phyloP scores from a whole-genome alignment of 2,113 vertebrate genomes.

The Vidua macroura region DNA sequence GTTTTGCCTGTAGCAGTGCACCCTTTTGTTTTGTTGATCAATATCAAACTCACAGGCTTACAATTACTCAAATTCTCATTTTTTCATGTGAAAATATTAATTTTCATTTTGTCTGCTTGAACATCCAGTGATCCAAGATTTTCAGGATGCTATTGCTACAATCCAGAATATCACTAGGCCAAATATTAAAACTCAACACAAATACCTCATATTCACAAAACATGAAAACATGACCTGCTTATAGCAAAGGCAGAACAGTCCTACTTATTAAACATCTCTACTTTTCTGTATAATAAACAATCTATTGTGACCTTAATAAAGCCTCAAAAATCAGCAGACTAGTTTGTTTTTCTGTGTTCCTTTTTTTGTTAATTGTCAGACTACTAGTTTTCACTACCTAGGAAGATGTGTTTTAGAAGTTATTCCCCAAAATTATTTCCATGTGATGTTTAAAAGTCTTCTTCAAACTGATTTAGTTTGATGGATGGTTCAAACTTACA shows the following conservation, averaged over 20 bases:
- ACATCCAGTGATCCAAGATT: not conserved
- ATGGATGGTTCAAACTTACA: not conserved
- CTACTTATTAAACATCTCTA: not conserved
- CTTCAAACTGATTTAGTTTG: not conserved
- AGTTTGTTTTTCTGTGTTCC: not conserved
- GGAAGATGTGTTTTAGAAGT: not conserved
- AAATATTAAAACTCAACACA: not conserved
- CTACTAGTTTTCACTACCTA: not conserved
- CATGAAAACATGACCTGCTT: not conserved
- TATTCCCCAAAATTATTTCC: not conserved
- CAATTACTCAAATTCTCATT: not conserved
- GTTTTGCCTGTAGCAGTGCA: not conserved
- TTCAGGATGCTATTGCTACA: not conserved
- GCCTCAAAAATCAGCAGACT: not conserved
- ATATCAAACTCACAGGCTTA: not conserved
- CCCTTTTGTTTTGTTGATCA: not conserved
- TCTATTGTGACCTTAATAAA: not conserved
- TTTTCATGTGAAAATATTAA: not conserved
- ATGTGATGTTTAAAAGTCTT: not conserved
- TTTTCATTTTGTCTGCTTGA: not conserved
- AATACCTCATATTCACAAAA: not conserved
- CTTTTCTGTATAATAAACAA: not conserved
- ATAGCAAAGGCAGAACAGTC: not conserved
- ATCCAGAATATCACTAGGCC: not conserved
- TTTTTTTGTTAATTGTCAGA: not conserved